Evolutionary conservation across 1,140 invertebrate species (phyloP).

Genomic region (Oreohelix idahoensis): DNA sequence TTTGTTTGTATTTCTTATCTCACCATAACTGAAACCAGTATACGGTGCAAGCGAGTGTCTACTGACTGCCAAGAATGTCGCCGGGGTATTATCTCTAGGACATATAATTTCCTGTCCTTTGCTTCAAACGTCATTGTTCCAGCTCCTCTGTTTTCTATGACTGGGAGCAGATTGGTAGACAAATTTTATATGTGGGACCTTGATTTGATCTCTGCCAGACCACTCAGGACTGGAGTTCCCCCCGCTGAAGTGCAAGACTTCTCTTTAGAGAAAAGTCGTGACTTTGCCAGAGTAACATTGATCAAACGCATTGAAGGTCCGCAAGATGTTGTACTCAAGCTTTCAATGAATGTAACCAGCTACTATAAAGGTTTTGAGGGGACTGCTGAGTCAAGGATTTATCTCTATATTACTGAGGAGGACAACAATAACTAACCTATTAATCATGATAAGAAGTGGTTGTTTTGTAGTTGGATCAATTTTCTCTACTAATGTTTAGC

Average conservation of each 20-base stretch:
- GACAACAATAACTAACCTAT: constrained; percentile 70
- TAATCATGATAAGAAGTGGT: not conserved
- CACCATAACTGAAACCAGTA: constrained; percentile 62
- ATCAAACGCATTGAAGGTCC: constrained; percentile 84
- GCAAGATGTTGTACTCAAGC: constrained; percentile 89
- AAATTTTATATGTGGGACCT: constrained; percentile 82
- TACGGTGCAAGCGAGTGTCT: constrained; percentile 80
- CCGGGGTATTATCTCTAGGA: constrained; percentile 85
- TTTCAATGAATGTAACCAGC: constrained; percentile 84
- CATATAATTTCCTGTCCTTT: constrained; percentile 92
- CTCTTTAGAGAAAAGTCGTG: constrained; percentile 61
- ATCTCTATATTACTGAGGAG: constrained; percentile 86
- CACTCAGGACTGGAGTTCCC: constrained; percentile 51
- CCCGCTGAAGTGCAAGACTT: constrained; percentile 58
- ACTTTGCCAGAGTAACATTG: constrained; percentile 83
- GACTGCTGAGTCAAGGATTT: constrained; percentile 86
- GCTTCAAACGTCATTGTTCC: constrained; percentile 87
- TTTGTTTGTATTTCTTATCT: not conserved
- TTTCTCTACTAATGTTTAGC: not conserved
- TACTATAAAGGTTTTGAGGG: constrained; percentile 76
- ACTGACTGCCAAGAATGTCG: constrained; percentile 82
- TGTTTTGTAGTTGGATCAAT: not conserved
- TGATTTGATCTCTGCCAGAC: constrained; percentile 74
- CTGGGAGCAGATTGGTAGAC: constrained; percentile 81
- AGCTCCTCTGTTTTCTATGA: constrained; percentile 88